Evolutionary conservation across 1,140 invertebrate genomes (phyloP), one percentile per base, ranked within the genome.

Genomic region (Nasonia vitripennis): DNA sequence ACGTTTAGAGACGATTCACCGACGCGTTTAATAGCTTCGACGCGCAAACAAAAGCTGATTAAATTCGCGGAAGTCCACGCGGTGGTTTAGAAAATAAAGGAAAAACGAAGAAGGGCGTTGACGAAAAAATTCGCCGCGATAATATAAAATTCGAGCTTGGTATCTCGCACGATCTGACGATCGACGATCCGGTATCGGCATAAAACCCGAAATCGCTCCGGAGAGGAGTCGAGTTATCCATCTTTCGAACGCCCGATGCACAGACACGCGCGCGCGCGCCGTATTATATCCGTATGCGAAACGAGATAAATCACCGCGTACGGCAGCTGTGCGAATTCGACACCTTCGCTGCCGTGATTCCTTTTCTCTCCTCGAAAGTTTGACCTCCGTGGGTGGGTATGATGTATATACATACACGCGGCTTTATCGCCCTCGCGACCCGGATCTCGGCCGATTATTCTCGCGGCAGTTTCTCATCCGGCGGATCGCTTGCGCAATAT

Each of bases 221-320:
- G 41, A 45, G 41, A 45, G 41, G 41, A 45, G 41, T 45, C 41
- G 41, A 45, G 41, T 45, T 45, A 45, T 45, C 41, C 41, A 45
- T 45, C 41, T 45, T 45, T 45, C 41, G 41, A 45, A 45, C 6
- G 7, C 41, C 7, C 41, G 9, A 45, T 45, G 7, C 41, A 45
- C 41, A 45, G 9, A 11, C 41, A 45, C 7, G 9, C 1, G 41
- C 41, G 41, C 4, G 41, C 41, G 41, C 9, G 41, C 10, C 9
- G 9, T 27, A n/a, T 85, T 83, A 90, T 91, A 91, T 91, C 90
- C 89, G 86, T 89, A 90, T 88, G 90, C 88, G 88, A 91, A 92
- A 90, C 86, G 88, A 88, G 87, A 91, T 91, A 91, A 92, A 92
- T 91, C 91, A 91, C 88, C 86, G 90, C 89, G 87, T 82, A 85